Percentiles rank a stretch among this genome's conserved stretches.
Conservation (phyloP, 2,113 vertebrate species). For the Felis chaus region DNA sequence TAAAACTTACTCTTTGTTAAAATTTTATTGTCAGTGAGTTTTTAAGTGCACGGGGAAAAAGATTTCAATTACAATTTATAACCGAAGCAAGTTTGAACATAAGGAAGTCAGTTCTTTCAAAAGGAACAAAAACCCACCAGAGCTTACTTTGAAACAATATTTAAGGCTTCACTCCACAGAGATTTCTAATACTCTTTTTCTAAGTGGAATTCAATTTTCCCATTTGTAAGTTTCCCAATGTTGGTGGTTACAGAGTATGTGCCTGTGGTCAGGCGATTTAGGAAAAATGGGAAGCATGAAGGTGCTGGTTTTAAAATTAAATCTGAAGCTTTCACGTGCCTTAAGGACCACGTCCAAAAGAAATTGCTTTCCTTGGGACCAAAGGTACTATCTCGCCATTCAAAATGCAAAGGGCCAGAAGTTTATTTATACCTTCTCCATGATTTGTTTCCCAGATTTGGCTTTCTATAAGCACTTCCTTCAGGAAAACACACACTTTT, state of each 20-base stretch:
- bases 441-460: conserved; percentile 79
- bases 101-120: conserved; percentile 44
- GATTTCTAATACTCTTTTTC: conserved; percentile 54
- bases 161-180: conserved; percentile 35
- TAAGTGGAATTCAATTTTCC: conserved; percentile 69
- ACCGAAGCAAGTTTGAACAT: conserved; percentile 42
- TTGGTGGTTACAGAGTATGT: conserved; percentile 39
- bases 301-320: conserved; percentile 80
- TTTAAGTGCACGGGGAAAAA: conserved; percentile 33
- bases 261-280: conserved; percentile 52
- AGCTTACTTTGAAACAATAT: conserved; percentile 41
- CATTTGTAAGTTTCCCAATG: conserved; percentile 61
- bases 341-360: conserved; percentile 65
- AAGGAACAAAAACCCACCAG: conserved; percentile 40
- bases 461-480: conserved; percentile 73
- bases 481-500: conserved; percentile 74
- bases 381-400: conserved; percentile 68
- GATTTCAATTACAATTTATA: conserved; percentile 47
- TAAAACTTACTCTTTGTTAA: conserved; percentile 46
- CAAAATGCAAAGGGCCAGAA: conserved; percentile 69
- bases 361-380: conserved; percentile 70
- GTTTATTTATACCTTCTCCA: conserved; percentile 65
- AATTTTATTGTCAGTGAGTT: neutral
- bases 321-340: conserved; percentile 71
- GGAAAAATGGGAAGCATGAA: conserved; percentile 55